Conservation (phyloP, 2,113 vertebrate genomes). For the Apteryx owenii region DNA sequence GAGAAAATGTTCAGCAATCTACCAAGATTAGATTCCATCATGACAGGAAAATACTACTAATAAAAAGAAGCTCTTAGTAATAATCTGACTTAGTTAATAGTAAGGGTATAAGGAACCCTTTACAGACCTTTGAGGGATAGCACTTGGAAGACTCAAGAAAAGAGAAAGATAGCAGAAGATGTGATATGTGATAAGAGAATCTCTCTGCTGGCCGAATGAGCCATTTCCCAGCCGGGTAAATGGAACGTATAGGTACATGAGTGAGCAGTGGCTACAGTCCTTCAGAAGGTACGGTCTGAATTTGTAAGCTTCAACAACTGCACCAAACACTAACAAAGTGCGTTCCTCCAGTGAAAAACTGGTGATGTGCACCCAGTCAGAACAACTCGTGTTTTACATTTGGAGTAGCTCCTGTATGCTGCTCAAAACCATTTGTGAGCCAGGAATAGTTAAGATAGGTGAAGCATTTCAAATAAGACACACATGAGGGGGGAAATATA, state of each 20-base stretch:
- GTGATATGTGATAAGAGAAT: background rate
- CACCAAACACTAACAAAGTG: background rate
- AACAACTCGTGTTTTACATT: background rate
- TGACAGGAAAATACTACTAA: background rate
- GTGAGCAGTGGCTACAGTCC: background rate
- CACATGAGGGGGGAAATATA: background rate
- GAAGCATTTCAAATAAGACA: background rate
- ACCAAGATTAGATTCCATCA: background rate
- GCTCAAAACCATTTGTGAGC: background rate
- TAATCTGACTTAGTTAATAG: background rate
- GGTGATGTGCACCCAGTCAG: background rate
- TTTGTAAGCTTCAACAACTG: accelerated
- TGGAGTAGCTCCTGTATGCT: background rate
- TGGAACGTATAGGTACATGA: background rate
- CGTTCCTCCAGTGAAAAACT: background rate
- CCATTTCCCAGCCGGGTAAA: background rate
- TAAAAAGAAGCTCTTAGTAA: background rate
- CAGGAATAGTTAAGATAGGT: background rate
- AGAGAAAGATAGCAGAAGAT: background rate
- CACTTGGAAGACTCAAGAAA: background rate
- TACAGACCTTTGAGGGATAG: background rate
- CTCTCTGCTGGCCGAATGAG: background rate
- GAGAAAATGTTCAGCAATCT: background rate
- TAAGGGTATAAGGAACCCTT: background rate
- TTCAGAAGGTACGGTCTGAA: background rate